Evolutionary conservation across 2,797 vertebrate species (phyloP).

Genomic region (Rousettus madagascariensis): DNA sequence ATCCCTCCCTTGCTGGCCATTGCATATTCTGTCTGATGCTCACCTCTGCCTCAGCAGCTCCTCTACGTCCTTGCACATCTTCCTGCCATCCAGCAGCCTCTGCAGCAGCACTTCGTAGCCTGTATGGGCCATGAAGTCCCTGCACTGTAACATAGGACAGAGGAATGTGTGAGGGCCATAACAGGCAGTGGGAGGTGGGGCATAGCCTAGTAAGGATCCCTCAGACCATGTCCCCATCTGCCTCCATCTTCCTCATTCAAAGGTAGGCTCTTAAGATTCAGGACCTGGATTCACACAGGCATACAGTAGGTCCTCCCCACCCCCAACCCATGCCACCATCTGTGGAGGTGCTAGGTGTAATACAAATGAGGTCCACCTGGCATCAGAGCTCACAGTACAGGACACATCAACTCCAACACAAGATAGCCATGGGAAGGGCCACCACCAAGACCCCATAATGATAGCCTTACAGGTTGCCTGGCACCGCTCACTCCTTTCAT

Average conservation of each 20-base stretch:
- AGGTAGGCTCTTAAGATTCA: not conserved
- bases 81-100: conserved; percentile 91
- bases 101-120: conserved; percentile 93
- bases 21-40: not conserved
- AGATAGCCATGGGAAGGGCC: not conserved
- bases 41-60: conserved; percentile 96
- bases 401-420: not conserved
- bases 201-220: not conserved
- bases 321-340: too few relatives aligned
- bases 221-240: not conserved
- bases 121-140: conserved; percentile 90
- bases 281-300: not conserved
- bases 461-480: not conserved
- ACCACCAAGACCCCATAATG: fast-evolving
- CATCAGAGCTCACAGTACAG: not conserved
- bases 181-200: fast-evolving
- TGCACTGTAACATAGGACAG: conserved; percentile 84
- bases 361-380: fast-evolving
- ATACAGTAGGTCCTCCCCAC: not conserved
- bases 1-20: not conserved
- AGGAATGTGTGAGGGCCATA: fast-evolving
- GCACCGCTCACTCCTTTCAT: not conserved
- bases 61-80: conserved; percentile 96
- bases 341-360: not conserved
- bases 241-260: not conserved